These are phyloP conservation scores for Harlomillsia oculata DNA, from an alignment of 1,140 invertebrate species.

Conservation along the genomic window DNA sequence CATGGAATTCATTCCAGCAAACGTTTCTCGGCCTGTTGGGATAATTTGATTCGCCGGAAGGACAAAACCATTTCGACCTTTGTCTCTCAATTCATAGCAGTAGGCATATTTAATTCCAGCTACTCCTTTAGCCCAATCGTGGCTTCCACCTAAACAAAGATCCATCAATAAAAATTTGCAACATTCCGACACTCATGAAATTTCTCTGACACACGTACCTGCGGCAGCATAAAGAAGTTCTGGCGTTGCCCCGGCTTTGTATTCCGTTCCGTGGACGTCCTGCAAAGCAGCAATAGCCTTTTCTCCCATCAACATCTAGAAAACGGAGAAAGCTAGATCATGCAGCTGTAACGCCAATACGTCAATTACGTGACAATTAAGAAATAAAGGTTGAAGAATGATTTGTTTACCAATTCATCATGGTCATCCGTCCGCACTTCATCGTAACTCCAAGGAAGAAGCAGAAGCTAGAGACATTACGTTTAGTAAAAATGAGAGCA, in stretches of 20 bases:
- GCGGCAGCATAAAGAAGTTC: slow-evolving; percentile 28
- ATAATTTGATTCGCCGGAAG: slow-evolving; percentile 28
- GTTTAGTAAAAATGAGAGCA: neutral
- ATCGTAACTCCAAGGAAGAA: slow-evolving; percentile 29
- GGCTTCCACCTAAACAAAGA: slow-evolving; percentile 22
- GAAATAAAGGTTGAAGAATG: too few relatives aligned
- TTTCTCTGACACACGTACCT: neutral
- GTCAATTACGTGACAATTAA: too few relatives aligned
- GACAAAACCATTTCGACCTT: slow-evolving; percentile 23
- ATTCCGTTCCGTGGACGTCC: slow-evolving; percentile 27
- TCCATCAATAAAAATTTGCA: too few relatives aligned
- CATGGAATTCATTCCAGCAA: slow-evolving; percentile 31
- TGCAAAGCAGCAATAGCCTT: slow-evolving; percentile 19
- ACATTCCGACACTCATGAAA: neutral
- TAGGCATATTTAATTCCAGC: slow-evolving; percentile 35
- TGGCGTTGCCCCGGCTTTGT: slow-evolving; percentile 23
- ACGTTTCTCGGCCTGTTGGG: slow-evolving; percentile 31
- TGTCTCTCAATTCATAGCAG: slow-evolving; percentile 33
- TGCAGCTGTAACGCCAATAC: too few relatives aligned
- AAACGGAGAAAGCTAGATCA: too few relatives aligned
- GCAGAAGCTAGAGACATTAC: slow-evolving; percentile 10
- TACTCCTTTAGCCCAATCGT: slow-evolving; percentile 31
- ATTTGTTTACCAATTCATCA: slow-evolving; percentile 27
- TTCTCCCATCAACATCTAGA: slow-evolving; percentile 25
- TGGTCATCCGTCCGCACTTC: slow-evolving; percentile 10